phyloP scores from a whole-genome alignment of 2,113 vertebrate genomes.

The Muntiacus reevesi region DNA sequence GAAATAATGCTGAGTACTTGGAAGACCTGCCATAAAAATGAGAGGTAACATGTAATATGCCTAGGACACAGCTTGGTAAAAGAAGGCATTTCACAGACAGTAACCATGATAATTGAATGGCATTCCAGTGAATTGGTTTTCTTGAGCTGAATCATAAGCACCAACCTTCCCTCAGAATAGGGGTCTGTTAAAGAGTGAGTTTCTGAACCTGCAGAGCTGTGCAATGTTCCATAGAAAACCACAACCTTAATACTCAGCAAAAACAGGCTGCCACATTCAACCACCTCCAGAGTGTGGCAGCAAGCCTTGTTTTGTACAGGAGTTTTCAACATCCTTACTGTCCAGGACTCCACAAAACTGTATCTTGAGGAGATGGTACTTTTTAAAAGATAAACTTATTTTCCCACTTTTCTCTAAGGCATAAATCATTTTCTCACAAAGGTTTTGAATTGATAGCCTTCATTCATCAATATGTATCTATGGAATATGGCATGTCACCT shows the following conservation, averaged over 20 bases:
- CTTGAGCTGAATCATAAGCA: background rate
- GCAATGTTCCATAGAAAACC: background rate
- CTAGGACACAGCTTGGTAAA: background rate
- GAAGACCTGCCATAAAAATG: background rate
- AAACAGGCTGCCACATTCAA: background rate
- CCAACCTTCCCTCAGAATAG: background rate
- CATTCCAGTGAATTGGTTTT: background rate
- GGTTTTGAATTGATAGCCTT: background rate
- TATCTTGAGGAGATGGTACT: background rate
- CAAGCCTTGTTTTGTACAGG: background rate
- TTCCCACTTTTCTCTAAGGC: background rate
- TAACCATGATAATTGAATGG: background rate
- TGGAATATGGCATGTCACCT: background rate
- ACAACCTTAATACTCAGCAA: background rate
- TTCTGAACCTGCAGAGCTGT: background rate
- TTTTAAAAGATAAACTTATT: background rate
- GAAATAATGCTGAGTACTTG: background rate
- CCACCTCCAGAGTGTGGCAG: background rate
- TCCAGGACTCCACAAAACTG: background rate
- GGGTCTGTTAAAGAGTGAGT: background rate
- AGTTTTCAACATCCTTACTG: background rate
- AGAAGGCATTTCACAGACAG: background rate
- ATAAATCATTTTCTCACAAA: background rate
- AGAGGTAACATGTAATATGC: background rate
- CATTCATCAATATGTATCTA: background rate